Evolutionary conservation across 2,113 vertebrate genomes (phyloP).

Genomic region (Cettia cetti): DNA sequence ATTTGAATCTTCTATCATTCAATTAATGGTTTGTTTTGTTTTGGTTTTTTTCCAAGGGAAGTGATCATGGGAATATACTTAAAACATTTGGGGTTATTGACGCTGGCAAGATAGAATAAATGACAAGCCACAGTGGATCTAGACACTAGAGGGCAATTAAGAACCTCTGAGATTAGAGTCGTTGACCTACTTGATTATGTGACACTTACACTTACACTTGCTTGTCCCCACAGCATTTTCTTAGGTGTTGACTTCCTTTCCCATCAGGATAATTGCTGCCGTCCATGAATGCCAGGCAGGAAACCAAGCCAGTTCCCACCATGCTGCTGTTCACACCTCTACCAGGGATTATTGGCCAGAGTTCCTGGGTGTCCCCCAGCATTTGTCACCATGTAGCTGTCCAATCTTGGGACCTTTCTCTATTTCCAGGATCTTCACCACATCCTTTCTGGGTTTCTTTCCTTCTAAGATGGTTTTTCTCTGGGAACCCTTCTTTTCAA

Average conservation of each 20-base stretch:
- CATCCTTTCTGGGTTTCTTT: background rate
- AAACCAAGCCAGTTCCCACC: background rate
- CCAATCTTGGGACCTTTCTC: background rate
- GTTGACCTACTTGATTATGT: background rate
- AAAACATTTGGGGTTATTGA: background rate
- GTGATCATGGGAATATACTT: background rate
- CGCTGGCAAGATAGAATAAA: background rate
- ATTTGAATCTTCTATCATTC: background rate
- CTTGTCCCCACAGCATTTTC: background rate
- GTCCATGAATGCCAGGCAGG: accelerated
- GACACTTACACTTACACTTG: background rate
- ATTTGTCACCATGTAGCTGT: background rate
- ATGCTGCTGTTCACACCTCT: background rate
- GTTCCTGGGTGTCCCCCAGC: accelerated
- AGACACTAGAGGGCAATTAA: background rate
- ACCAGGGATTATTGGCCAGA: background rate
- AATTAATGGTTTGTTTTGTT: background rate
- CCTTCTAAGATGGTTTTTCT: background rate
- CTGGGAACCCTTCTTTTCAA: background rate
- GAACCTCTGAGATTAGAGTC: background rate
- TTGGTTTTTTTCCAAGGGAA: background rate
- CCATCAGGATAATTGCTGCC: background rate
- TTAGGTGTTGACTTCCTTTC: background rate
- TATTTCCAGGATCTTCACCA: background rate
- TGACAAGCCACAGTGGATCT: background rate